Evolutionary conservation across 2,113 vertebrate species (phyloP).

Genomic region (Callionymus lyra): DNA sequence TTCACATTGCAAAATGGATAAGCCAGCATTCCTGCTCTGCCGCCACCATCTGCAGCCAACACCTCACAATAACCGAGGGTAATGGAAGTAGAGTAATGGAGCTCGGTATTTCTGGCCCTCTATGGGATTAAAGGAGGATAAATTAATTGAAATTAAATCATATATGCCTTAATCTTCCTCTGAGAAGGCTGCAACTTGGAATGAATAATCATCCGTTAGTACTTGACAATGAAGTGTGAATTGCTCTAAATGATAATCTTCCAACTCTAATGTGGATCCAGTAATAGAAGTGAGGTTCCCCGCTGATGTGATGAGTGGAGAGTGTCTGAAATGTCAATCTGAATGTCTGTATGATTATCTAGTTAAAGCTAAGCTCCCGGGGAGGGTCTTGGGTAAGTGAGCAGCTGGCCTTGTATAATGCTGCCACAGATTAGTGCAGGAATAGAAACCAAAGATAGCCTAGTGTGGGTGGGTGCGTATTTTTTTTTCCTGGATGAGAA

Average conservation of each 20-base stretch:
- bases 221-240: constrained; percentile 49
- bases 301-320: constrained; percentile 44
- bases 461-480: constrained; percentile 36
- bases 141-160: constrained; percentile 58
- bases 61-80: constrained; percentile 31
- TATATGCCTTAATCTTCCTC: constrained; percentile 51
- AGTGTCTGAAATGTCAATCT: constrained; percentile 59
- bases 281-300: constrained; percentile 32
- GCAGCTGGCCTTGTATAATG: constrained; percentile 46
- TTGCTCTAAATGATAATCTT: constrained; percentile 57
- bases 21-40: too few species aligned
- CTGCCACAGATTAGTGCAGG: constrained; percentile 45
- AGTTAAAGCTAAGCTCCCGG: constrained; percentile 44
- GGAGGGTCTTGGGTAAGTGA: constrained; percentile 46
- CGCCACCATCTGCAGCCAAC: too few species aligned
- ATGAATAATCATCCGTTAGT: constrained; percentile 31
- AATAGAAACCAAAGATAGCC: constrained; percentile 53
- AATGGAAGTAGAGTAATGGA: constrained; percentile 18
- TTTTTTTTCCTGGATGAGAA: constrained; percentile 32
- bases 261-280: constrained; percentile 50
- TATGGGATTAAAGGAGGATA: constrained; percentile 39
- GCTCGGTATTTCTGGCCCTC: constrained; percentile 45
- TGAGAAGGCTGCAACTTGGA: constrained; percentile 39
- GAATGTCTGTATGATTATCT: constrained; percentile 52
- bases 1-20: too few species aligned